phyloP scores from a whole-genome alignment of 2,888 invertebrate genomes.

The Drosophila rubida region DNA sequence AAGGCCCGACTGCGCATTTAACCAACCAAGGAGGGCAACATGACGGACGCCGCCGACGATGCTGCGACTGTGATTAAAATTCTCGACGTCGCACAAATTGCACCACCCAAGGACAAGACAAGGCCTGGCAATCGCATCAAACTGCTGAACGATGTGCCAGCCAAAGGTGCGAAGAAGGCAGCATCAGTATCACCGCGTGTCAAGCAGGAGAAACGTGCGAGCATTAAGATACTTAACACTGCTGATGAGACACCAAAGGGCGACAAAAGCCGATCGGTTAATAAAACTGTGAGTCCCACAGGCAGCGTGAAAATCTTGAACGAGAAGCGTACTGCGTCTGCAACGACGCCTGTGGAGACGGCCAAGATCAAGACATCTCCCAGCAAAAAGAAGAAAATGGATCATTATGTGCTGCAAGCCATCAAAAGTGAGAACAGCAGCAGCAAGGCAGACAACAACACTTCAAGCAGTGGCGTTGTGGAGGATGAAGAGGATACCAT shows the following conservation, averaged over 20 bases:
- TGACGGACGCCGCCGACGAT: slow-evolving; percentile 26
- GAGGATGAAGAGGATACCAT: slow-evolving; percentile 75
- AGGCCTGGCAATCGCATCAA: slow-evolving; percentile 61
- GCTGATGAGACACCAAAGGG: slow-evolving; percentile 52
- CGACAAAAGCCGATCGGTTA: slow-evolving; percentile 32
- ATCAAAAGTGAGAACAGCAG: slow-evolving; percentile 71
- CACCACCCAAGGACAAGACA: slow-evolving; percentile 42
- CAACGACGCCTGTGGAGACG: slow-evolving; percentile 48
- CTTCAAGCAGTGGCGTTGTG: slow-evolving; percentile 23
- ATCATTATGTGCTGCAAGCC: slow-evolving; percentile 80
- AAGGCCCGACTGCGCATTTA: not conserved
- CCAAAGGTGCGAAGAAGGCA: slow-evolving; percentile 4
- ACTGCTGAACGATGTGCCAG: slow-evolving; percentile 56
- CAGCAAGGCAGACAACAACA: slow-evolving; percentile 50
- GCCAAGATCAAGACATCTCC: slow-evolving; percentile 64
- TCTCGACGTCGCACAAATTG: slow-evolving; percentile 59
- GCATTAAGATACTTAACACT: slow-evolving; percentile 67
- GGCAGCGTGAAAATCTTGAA: slow-evolving; percentile 61
- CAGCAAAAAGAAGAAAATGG: slow-evolving; percentile 73
- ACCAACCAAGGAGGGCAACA: slow-evolving; percentile 50
- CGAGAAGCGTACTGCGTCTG: slow-evolving; percentile 51
- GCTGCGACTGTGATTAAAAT: slow-evolving; percentile 58
- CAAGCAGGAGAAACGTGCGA: slow-evolving; percentile 62
- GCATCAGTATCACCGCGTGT: slow-evolving; percentile 1
- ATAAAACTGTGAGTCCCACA: slow-evolving; percentile 33